Evolutionary conservation across 2,113 vertebrate species (phyloP).

Genomic region (Cacatua alba): DNA sequence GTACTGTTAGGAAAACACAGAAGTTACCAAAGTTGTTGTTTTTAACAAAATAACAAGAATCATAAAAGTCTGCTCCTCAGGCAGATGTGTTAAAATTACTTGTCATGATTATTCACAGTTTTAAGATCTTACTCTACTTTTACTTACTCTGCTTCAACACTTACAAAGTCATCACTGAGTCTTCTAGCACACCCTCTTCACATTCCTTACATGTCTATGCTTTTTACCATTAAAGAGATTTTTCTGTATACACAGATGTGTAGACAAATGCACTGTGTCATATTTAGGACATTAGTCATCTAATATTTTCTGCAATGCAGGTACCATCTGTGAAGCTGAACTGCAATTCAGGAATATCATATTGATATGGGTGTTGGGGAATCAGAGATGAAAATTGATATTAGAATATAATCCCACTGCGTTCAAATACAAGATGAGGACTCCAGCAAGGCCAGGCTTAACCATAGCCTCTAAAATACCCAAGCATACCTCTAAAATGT

Average conservation of each 20-base stretch:
- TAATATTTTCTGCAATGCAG: slow-evolving; percentile 14
- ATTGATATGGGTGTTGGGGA: background rate
- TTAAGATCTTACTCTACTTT: background rate
- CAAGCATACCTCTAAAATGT: background rate
- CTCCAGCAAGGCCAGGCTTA: slow-evolving; percentile 14
- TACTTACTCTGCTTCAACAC: background rate
- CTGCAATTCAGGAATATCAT: slow-evolving; percentile 4
- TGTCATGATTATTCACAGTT: background rate
- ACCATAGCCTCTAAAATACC: background rate
- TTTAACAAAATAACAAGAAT: background rate
- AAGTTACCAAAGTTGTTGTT: background rate
- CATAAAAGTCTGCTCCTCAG: background rate
- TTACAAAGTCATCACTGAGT: background rate
- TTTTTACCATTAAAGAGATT: slow-evolving; percentile 31
- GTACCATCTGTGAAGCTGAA: slow-evolving; percentile 49
- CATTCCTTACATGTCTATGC: background rate
- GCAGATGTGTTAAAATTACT: background rate
- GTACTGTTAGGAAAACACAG: background rate
- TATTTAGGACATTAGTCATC: slow-evolving; percentile 48
- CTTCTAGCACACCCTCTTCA: background rate
- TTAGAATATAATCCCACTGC: slow-evolving; percentile 5
- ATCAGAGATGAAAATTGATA: slow-evolving; percentile 5
- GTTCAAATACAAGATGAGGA: background rate
- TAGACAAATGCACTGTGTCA: background rate
- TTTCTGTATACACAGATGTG: background rate